Percentiles rank a stretch among this genome's conserved stretches.
phyloP scores from a whole-genome alignment of 2,113 vertebrate species.

The Nycticorax nycticorax region DNA sequence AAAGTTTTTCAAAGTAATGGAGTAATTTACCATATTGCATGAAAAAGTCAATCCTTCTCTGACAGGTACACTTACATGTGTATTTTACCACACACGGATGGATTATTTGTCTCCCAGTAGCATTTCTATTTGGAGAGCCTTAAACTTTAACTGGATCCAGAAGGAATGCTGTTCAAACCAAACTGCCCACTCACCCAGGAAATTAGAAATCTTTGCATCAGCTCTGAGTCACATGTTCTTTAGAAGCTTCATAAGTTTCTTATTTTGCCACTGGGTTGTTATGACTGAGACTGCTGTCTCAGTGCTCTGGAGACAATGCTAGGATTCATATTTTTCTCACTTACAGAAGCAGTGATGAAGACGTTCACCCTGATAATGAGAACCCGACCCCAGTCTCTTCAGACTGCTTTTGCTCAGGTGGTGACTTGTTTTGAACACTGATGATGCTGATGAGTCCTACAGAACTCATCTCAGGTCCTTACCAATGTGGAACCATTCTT shows the following conservation, averaged over 20 bases:
- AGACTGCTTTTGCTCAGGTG: neutral
- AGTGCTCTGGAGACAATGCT: neutral
- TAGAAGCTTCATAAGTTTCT: neutral
- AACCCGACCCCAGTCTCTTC: neutral
- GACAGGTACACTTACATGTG: neutral
- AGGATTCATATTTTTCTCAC: neutral
- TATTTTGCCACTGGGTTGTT: constrained; percentile 30
- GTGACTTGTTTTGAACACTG: neutral
- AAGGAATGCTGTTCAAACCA: neutral
- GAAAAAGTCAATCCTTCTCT: neutral
- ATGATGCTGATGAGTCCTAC: neutral
- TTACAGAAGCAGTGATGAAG: neutral
- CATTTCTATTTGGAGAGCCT: neutral
- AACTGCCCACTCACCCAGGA: constrained; percentile 16
- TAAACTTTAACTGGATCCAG: neutral
- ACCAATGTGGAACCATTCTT: neutral
- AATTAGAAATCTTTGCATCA: constrained; percentile 55
- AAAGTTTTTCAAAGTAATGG: neutral
- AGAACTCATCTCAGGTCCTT: fast-evolving
- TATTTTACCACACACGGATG: neutral
- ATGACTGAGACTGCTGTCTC: constrained; percentile 16
- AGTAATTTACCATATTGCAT: neutral
- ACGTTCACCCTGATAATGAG: neutral
- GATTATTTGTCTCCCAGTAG: neutral
- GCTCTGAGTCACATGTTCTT: constrained; percentile 47